phyloP scores from a whole-genome alignment of 2,113 vertebrate genomes.

The Caranx ignobilis region DNA sequence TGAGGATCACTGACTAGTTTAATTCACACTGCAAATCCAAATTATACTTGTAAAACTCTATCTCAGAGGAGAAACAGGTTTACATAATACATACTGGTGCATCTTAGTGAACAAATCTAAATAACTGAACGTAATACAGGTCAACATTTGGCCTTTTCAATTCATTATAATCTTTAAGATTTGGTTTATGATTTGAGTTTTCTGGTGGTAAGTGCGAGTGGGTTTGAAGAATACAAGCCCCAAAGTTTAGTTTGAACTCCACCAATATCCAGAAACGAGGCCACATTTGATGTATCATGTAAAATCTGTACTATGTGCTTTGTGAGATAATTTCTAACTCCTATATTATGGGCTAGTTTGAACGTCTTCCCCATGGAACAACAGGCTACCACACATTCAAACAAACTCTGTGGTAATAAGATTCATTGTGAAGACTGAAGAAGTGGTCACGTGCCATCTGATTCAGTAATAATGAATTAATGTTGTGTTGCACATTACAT shows the following conservation, averaged over 20 bases:
- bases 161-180: conserved; percentile 1
- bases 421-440: too few species aligned
- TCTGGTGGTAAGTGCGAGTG: not conserved
- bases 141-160: not conserved
- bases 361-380: not conserved
- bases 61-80: not conserved
- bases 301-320: not conserved
- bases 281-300: too few species aligned
- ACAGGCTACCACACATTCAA: not conserved
- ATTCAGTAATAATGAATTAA: not conserved
- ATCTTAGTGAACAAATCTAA: not conserved
- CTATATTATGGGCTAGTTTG: not conserved
- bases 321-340: not conserved
- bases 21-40: conserved; percentile 14
- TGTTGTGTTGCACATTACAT: not conserved
- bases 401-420: not conserved
- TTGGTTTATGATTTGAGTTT: not conserved
- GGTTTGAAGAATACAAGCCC: not conserved
- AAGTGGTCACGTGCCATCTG: not conserved
- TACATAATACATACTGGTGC: not conserved
- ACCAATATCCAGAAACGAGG: not conserved
- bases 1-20: conserved; percentile 16
- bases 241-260: not conserved
- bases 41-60: not conserved
- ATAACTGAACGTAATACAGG: not conserved